Evolutionary conservation across 2,888 invertebrate genomes (phyloP), one percentile per base, ranked within the genome.

Genomic region (Entomobrya proxima): DNA sequence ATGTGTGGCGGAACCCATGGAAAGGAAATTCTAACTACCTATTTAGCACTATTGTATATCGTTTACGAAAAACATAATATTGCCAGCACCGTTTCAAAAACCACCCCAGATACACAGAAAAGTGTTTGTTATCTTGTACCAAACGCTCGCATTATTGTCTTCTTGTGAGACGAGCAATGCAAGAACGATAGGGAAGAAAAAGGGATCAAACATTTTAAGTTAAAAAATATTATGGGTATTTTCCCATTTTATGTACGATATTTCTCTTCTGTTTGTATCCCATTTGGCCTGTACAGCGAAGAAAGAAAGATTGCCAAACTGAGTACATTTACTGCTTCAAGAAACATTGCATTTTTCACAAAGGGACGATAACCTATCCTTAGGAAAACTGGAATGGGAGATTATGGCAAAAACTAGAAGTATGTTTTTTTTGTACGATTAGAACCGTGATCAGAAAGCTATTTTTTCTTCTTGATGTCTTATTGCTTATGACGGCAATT

Each of bases 401-500:
- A 40, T 40, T 7, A 40, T 40, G 40, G 40, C 40, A 40, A 15
- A 44, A 13, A 44, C 44, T 11, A 9, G 44, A 44, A 44, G 44
- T 40, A 40, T 40, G 11, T 44, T 44, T n/a, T 44, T 44, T n/a
- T 44, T n/a, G 44, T 9, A 44, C 9, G 13, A n/a, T 5, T 44
- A 40, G 40, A 6, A 40, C n/a, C n/a, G n/a, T n/a, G n/a, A 44
- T 5, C 13, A 3, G 18, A 18, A 64, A 32, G 18, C 61, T 18
- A 35, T 64, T 64, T 18, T 64, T 35, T 64, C 18, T 37, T 52
- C 35, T 7, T 27, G 44, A 69, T 37, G 67, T 37, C 40, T 67
- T 69, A 78, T 64, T 78, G 77, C 77, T 78, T 78, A 78, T 47
- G 77, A 78, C 64, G 40, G 64, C 61, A 64, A 78, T 78, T 78